phyloP scores from a whole-genome alignment of 2,888 invertebrate species.

The Bruchidius siliquastri region DNA sequence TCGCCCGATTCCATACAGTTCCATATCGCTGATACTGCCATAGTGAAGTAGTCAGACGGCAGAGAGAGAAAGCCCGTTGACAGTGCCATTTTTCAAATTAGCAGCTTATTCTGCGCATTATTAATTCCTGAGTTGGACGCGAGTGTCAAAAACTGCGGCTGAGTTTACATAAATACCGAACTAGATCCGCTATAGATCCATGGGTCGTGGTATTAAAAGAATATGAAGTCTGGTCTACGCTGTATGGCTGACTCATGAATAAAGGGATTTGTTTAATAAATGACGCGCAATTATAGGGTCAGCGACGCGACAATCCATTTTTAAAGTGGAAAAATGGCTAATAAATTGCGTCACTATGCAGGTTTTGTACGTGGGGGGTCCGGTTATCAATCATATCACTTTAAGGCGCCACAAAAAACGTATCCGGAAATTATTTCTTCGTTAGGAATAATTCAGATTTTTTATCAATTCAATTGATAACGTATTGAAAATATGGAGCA shows the following conservation, averaged over 20 bases:
- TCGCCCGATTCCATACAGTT: neutral
- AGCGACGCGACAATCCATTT: neutral
- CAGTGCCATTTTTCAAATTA: neutral
- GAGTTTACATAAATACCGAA: neutral
- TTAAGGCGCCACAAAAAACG: too few relatives aligned
- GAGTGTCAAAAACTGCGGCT: neutral
- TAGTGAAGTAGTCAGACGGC: neutral
- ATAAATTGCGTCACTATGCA: too few relatives aligned
- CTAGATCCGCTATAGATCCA: neutral
- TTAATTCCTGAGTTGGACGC: neutral
- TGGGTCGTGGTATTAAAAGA: neutral
- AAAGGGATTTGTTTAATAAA: constrained; percentile 26
- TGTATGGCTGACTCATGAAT: constrained; percentile 17
- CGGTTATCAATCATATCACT: too few relatives aligned
- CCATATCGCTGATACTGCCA: neutral
- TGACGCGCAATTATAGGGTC: constrained; percentile 7
- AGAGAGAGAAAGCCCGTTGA: neutral
- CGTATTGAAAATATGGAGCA: too few relatives aligned
- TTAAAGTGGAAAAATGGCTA: too few relatives aligned
- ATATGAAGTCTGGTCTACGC: constrained; percentile 20
- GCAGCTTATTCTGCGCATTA: neutral
- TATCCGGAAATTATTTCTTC: too few relatives aligned
- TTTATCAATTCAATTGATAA: too few relatives aligned
- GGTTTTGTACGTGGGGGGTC: too few relatives aligned
- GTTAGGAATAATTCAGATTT: too few relatives aligned